Base-by-base conservation (phyloP, 1,140 invertebrate genomes). In the Drosophila repleta region DNA sequence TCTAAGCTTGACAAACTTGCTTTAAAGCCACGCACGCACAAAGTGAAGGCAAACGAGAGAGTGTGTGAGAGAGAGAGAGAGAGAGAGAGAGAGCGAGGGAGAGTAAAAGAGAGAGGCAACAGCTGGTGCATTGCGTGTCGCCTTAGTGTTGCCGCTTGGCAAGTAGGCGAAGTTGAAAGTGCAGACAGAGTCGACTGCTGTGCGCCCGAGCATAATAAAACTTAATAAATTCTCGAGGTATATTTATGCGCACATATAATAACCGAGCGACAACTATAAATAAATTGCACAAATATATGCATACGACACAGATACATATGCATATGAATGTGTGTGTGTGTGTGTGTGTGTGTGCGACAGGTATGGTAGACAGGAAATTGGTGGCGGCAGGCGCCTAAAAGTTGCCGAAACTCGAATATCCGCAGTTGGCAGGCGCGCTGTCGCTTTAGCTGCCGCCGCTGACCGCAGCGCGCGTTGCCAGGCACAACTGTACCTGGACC, bases 181-280 rank as follows among this genome's bases (percentile, higher is more conserved):
- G 49, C 46, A 63, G 60, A 29, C 46, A 63, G 60, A 29, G 26
- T 57, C 80, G 67, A 73, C 60, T 69, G 75, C 51, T 65, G 58
- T 74, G 81, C 65, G 74, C 65, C 69, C 76, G 64, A 75, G 66
- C 81, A 85, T 73, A 74, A 77, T 76, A 70, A 77, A 81, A 87
- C 77, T 85, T 81, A 81, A 85, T 87, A 85, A 77, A 85, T 87
- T 84, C 65, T 24, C 77, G 49, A 66, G 77, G 82, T 77, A 87
- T 81, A 87, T 85, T 88, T 78, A 85, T 87, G 82, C 71, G 83
- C 82, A 85, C 82, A 88, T 79, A 88, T 85, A 78, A 84, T 87
- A 84, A 73, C n/a, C 55, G 21, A 51, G 63, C 41, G 41, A 53
- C 68, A 21, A 39, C 32, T 46, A 29, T 71, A 71, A 71, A 71